Evolutionary conservation across 92 coral and sea anemone species (phyloP).

Genomic region (Zoanthus solanderi): DNA sequence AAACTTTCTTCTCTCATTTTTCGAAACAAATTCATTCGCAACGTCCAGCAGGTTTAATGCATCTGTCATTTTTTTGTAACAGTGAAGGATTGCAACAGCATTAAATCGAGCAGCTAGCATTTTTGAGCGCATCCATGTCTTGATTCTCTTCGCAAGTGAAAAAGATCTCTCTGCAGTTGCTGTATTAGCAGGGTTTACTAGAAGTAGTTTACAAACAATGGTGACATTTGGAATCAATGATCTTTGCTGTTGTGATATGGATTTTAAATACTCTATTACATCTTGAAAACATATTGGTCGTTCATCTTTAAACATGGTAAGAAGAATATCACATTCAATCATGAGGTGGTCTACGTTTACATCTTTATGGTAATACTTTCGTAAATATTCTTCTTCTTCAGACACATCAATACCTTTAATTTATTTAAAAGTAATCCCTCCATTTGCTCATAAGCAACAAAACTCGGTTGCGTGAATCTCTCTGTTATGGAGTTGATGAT

Average conservation of each 20-base stretch:
- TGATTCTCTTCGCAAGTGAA: slow-evolving; percentile 68
- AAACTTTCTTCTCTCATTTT: slow-evolving; percentile 55
- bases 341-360: slow-evolving; percentile 38
- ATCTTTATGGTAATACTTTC: slow-evolving; percentile 59
- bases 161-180: slow-evolving; percentile 67
- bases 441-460: slow-evolving; percentile 56
- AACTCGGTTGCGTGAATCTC: slow-evolving; percentile 64
- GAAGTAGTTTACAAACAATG: slow-evolving; percentile 60
- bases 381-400: slow-evolving; percentile 55
- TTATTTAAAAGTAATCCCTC: slow-evolving; percentile 55
- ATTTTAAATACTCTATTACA: slow-evolving; percentile 8
- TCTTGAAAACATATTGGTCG: slow-evolving; percentile 52
- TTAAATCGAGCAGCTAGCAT: slow-evolving; percentile 67
- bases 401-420: slow-evolving; percentile 57
- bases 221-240: slow-evolving; percentile 56
- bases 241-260: slow-evolving; percentile 22
- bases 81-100: slow-evolving; percentile 61
- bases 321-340: slow-evolving; percentile 54
- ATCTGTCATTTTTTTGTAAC: slow-evolving; percentile 58
- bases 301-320: slow-evolving; percentile 51
- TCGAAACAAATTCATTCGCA: slow-evolving; percentile 51
- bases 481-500: slow-evolving; percentile 51
- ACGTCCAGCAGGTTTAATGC: slow-evolving; percentile 44
- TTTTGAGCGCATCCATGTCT: slow-evolving; percentile 72
- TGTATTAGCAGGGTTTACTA: slow-evolving; percentile 66